Percentiles rank a stretch among this genome's conserved stretches.
Evolutionary conservation across 2,797 vertebrate genomes (phyloP).

Genomic region (Clarias pachynema): DNA sequence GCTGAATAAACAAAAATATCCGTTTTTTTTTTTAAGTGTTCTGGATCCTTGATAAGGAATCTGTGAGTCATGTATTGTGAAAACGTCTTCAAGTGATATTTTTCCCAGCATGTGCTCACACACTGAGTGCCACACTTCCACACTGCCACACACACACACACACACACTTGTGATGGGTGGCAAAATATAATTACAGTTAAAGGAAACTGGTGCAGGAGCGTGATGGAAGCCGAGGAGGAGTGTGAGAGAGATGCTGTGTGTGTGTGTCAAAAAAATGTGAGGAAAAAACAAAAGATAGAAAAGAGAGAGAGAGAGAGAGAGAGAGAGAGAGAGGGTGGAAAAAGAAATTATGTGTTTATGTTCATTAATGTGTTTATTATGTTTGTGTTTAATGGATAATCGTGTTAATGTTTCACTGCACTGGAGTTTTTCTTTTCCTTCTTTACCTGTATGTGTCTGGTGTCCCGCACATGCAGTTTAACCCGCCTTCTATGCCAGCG

Average conservation of each 20-base stretch:
- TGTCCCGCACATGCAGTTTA: background rate
- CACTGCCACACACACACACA: background rate
- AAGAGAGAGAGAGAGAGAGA: background rate
- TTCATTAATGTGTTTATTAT: background rate
- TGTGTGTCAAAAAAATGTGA: background rate
- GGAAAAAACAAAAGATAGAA: background rate
- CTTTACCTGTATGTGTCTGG: background rate
- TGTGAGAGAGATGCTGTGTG: constrained; percentile 25
- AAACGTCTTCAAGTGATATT: background rate
- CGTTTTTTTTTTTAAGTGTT: background rate
- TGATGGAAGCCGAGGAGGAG: background rate
- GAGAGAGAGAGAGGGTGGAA: background rate
- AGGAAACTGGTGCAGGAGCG: constrained; percentile 46
- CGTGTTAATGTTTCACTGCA: background rate
- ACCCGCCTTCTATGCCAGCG: background rate
- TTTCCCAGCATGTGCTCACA: background rate
- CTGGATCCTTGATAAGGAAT: background rate
- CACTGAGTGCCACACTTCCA: background rate
- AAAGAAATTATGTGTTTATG: too few species aligned
- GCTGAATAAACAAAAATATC: background rate
- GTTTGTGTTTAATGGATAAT: background rate
- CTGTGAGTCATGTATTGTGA: background rate
- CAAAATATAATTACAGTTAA: constrained; percentile 36
- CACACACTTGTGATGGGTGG: constrained; percentile 3
- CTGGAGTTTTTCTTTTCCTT: background rate